Base-by-base conservation (phyloP, 2,797 vertebrate genomes). In the Euphonia xanthogaster region DNA sequence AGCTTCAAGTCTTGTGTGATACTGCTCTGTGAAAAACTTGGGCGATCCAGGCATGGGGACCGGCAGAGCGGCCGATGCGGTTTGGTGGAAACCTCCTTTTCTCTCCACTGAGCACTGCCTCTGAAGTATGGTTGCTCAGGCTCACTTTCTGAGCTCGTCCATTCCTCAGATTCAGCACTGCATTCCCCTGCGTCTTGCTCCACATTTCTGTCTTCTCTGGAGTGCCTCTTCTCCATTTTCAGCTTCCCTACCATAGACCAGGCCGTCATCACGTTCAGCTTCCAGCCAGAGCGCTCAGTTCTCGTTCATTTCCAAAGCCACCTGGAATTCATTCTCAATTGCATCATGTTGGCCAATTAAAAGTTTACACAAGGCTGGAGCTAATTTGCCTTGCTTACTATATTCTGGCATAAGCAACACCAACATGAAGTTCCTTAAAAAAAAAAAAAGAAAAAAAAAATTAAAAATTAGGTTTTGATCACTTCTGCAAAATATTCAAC, bases 1-100 rank as follows among this genome's bases (percentile, higher is more conserved):
- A 98, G 72, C 33, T 99, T 99, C 75, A 97, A 89, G 86, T 98
- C 98, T 83, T 98, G 97, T 24, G 98, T 96, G 88, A 98, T 98
- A 96, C 99, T 99, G 97, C 98, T 98, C 97, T 99, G 99, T 66
- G 99, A 99, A 96, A 99, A 99, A 93, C 99, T 99, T 93, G 99
- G 99, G 71, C 98, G 98, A 97, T 99, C 99, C 77, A 99, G 97
- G 96, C 99, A 99, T 5, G 99, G 99, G 35, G 99, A 99, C 87
- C 99, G 98, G 91, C 99, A 99, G 87, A 99, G 99, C 51, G 99
- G 99, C 22, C 99, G 98, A 87, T 99, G 99, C 30, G 98, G 98
- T 94, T 99, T 99, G 44, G 98, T 98, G 55, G 98, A 89, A 54
- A 97, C 97, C 75, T 99, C 97, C 16, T 98, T 98, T 85, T 99